Evolutionary conservation across 2,113 vertebrate species (phyloP), one percentile per base, ranked within the genome.

Genomic region (Odobenus rosmarus): DNA sequence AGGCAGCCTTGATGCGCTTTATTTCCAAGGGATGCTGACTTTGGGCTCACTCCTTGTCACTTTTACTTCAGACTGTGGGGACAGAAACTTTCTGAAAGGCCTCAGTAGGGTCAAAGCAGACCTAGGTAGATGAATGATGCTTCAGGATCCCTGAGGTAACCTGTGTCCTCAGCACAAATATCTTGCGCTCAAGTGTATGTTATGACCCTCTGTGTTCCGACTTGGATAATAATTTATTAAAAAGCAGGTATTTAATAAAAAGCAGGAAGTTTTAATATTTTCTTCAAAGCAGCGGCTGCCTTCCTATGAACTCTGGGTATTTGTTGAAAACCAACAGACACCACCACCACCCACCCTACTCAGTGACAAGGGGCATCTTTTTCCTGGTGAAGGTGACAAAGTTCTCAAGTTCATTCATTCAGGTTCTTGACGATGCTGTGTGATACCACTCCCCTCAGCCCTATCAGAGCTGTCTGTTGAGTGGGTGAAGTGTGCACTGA

Each of bases 241-340:
- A 77, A 49, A 49, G 26, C 26, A 28, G 39, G n/a, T 69, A n/a
- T 77, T 94, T 71, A 88, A 95, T 87, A 90, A 90, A 95, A 90
- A 71, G 11, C 31, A 59, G 57, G 46, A 83, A 72, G 53, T 49
- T 88, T 88, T 88, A 46, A 28, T 67, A 49, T 90, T 26, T 79
- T 67, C 93, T 33, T 81, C 42, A n/a, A 90, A 88, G 74, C 42
- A 84, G 39, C 57, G 36, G 2, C 21, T 92, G 46, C 49, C 26
- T 71, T 86, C 36, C 67, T 57, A 13, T 57, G 33, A n/a, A 53
- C 24, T 69, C 46, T 69, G 61, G 36, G 1, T 59, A 33, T 74
- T 69, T 88, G 21, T 23, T 36, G 42, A 51, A 42, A 96, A 64
- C 19, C 21, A 82, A 28, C n/a, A 23, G 26, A 39, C 36, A 31